These are phyloP conservation scores for Mellivora capensis DNA, from an alignment of 2,113 vertebrate species.

Conservation along the genomic window DNA sequence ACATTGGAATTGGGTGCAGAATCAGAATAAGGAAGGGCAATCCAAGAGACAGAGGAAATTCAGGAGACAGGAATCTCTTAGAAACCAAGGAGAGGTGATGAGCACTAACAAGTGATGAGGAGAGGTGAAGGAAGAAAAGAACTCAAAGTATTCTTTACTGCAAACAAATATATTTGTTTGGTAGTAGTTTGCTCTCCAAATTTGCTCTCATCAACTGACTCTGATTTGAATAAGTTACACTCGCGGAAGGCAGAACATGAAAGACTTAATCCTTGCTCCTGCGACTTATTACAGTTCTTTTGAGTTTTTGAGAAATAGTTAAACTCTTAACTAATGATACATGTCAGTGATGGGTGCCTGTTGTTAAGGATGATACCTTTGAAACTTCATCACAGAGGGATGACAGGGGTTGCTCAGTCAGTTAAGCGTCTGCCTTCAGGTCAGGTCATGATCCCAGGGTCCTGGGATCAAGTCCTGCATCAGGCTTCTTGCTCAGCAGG, in stretches of 20 bases:
- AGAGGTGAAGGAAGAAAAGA: not conserved
- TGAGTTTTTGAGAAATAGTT: not conserved
- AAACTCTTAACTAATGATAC: not conserved
- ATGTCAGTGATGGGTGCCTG: not conserved
- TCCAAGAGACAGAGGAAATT: not conserved
- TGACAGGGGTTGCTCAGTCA: not conserved
- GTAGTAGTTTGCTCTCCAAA: not conserved
- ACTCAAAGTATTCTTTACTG: not conserved
- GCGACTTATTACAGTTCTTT: not conserved
- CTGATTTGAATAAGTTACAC: not conserved
- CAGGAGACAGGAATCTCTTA: not conserved
- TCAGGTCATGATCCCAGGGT: not conserved
- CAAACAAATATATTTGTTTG: not conserved
- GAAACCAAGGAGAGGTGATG: not conserved
- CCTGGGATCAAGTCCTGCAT: too few species aligned
- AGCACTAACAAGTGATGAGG: not conserved
- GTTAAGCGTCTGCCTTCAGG: not conserved
- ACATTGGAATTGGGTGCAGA: not conserved
- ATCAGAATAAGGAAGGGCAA: not conserved
- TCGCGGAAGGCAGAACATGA: not conserved
- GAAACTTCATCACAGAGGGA: not conserved
- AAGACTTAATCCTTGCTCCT: not conserved
- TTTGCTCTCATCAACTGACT: not conserved
- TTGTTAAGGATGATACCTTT: not conserved
- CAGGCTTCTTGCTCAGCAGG: too few species aligned